Conservation (phyloP, 2,113 vertebrate species). For the Phrynosoma blainvillii region DNA sequence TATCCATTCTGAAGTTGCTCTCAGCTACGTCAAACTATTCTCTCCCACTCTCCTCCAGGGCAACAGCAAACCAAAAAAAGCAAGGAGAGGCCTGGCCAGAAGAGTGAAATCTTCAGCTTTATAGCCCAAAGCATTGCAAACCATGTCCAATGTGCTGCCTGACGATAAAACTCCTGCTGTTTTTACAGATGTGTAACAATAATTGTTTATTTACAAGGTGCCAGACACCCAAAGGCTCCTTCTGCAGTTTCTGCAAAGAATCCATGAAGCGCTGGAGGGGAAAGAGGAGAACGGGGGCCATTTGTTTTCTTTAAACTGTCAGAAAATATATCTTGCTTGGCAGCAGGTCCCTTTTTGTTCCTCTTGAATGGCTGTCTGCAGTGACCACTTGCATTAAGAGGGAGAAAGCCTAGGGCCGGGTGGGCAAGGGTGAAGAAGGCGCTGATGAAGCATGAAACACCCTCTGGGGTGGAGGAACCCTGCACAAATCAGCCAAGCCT, state of each 20-base stretch:
- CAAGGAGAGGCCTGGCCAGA: neutral
- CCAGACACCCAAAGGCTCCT: neutral
- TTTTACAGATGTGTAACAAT: fast-evolving
- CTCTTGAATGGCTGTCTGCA: neutral
- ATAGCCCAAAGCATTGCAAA: constrained; percentile 23
- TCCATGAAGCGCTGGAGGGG: neutral
- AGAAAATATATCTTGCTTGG: neutral
- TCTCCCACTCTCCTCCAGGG: constrained; percentile 9
- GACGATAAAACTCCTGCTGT: neutral
- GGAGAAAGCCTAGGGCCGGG: neutral
- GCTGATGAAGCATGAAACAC: neutral
- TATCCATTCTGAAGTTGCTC: constrained; percentile 33
- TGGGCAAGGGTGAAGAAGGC: neutral
- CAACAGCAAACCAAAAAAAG: fast-evolving
- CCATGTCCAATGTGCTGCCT: fast-evolving
- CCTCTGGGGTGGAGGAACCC: too few species aligned
- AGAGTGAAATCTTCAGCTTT: neutral
- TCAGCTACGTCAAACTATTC: constrained; percentile 30
- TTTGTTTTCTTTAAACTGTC: neutral
- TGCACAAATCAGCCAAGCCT: neutral
- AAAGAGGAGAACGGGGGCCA: neutral
- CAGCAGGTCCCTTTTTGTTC: too few species aligned
- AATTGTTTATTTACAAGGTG: neutral
- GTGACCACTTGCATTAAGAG: neutral
- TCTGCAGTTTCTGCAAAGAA: neutral